A percentile compares a stretch with the other conserved stretches of the same genome.
These are phyloP conservation scores for Doris montereyensis DNA, from an alignment of 2,888 invertebrate genomes.

Conservation along the genomic window DNA sequence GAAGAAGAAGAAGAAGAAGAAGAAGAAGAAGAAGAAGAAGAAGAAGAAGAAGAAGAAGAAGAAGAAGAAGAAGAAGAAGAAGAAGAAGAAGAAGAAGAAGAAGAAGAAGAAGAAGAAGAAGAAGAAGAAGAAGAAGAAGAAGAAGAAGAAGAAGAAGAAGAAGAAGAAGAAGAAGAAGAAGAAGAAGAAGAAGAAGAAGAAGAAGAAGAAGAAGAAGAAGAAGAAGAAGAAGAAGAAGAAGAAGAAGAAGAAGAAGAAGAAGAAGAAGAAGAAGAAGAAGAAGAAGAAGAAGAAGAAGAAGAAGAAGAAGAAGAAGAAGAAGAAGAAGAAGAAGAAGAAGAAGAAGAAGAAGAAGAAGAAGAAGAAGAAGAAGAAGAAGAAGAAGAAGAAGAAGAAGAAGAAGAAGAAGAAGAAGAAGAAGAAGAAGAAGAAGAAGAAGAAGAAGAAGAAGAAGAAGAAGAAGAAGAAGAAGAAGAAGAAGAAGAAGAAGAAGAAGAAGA, in stretches of 20 bases:
- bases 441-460: neutral
- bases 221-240: neutral
- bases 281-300: neutral
- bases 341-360: neutral
- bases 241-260: neutral
- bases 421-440: neutral
- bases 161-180: neutral
- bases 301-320: neutral
- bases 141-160: neutral
- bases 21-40: neutral
- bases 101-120: neutral
- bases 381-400: neutral
- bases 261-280: neutral
- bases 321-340: neutral
- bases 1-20: slow-evolving; percentile 15
- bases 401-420: neutral
- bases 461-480: neutral
- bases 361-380: neutral
- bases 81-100: neutral
- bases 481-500: neutral
- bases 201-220: neutral
- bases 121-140: neutral
- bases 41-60: neutral
- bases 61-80: neutral
- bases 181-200: neutral